phyloP scores from a whole-genome alignment of 2,113 vertebrate species.

The Cacatua alba region DNA sequence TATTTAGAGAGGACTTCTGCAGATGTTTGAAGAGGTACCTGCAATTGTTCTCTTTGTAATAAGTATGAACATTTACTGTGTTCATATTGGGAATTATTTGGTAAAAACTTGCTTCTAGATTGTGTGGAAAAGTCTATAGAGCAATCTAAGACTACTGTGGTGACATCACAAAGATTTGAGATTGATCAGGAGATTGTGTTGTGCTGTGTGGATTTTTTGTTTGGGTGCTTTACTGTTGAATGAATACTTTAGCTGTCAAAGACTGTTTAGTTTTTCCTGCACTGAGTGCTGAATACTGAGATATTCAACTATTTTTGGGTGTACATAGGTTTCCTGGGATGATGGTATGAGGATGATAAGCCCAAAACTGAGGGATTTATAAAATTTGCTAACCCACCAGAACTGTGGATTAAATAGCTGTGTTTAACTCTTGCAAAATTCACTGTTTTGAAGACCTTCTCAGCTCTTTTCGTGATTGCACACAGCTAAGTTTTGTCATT shows the following conservation, averaged over 20 bases:
- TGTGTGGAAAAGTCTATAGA: neutral
- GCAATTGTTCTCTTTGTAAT: neutral
- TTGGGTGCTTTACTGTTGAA: neutral
- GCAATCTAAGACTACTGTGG: neutral
- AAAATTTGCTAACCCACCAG: neutral
- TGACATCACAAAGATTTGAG: neutral
- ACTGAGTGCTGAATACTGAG: neutral
- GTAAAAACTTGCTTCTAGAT: neutral
- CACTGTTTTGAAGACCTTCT: neutral
- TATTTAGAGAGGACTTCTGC: neutral
- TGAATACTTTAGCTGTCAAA: neutral
- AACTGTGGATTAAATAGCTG: neutral
- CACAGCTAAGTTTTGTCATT: neutral
- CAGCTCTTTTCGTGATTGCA: fast-evolving
- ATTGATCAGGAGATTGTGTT: neutral
- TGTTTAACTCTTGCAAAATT: neutral
- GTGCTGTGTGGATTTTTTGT: neutral
- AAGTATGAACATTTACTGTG: neutral
- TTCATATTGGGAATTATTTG: neutral
- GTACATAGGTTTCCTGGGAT: neutral
- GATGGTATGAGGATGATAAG: neutral
- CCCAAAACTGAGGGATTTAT: neutral
- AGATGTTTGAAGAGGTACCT: neutral
- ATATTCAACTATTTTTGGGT: neutral
- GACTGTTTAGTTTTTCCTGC: neutral